Conservation (phyloP, 2,797 vertebrate species). For the Borostomias antarcticus region DNA sequence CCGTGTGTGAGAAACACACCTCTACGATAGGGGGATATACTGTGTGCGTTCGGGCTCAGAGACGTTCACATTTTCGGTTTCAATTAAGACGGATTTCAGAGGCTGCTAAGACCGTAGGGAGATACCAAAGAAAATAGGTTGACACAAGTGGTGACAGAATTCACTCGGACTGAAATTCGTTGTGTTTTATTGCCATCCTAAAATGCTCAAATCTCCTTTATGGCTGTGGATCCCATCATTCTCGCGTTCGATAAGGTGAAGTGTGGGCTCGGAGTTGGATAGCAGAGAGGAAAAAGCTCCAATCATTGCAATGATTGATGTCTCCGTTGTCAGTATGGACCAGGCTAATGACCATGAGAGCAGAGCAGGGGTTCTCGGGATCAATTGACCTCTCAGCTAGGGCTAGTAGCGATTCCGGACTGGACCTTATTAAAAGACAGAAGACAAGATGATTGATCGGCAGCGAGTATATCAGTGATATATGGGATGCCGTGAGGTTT, state of each 20-base stretch:
- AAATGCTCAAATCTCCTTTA: background rate
- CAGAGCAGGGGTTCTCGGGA: slow-evolving; percentile 38
- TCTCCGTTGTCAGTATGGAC: slow-evolving; percentile 39
- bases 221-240: background rate
- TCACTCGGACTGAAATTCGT: no score
- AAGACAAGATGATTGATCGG: slow-evolving; percentile 25
- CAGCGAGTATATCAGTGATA: slow-evolving; percentile 21
- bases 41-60: background rate
- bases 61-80: background rate
- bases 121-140: background rate
- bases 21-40: background rate
- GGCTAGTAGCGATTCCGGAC: slow-evolving; percentile 29
- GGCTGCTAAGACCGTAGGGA: background rate
- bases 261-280: background rate
- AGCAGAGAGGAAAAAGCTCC: background rate
- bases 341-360: slow-evolving; percentile 51
- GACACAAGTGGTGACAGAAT: no score
- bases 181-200: background rate
- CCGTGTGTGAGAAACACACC: background rate
- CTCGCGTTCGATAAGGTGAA: background rate
- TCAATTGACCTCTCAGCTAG: slow-evolving; percentile 47
- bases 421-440: slow-evolving; percentile 29
- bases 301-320: slow-evolving; percentile 40
- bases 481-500: slow-evolving; percentile 26
- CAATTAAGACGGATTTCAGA: background rate